These are phyloP conservation scores for Thamnophis elegans DNA, from an alignment of 2,797 vertebrate species.

Conservation along the genomic window DNA sequence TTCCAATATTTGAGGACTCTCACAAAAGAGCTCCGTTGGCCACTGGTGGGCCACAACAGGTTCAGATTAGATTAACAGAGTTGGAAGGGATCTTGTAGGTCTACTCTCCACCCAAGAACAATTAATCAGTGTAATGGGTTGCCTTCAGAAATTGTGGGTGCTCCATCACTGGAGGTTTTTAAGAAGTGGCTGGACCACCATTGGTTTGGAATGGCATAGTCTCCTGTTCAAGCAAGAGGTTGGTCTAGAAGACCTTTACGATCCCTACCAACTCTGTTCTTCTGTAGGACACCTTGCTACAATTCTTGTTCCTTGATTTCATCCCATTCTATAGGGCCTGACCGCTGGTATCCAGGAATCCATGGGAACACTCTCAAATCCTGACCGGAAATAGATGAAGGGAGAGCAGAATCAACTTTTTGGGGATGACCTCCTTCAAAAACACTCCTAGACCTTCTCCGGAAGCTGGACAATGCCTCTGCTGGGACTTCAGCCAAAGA, in stretches of 20 bases:
- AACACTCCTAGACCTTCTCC: neutral
- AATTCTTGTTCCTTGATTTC: neutral
- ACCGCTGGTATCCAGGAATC: neutral
- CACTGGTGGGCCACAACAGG: no score
- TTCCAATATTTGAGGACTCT: no score
- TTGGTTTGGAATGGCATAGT: no score
- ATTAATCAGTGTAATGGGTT: no score
- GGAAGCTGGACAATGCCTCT: neutral
- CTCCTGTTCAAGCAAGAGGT: no score
- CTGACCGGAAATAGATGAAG: neutral
- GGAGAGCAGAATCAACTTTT: neutral
- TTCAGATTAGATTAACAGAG: no score
- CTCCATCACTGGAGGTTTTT: no score
- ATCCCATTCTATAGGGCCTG: neutral
- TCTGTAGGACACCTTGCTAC: neutral
- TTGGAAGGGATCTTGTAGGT: no score
- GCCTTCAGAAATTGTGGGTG: no score
- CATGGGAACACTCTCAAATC: neutral
- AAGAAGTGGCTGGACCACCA: no score
- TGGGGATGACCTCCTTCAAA: neutral
- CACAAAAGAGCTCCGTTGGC: no score
- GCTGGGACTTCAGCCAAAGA: neutral
- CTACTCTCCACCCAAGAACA: no score
- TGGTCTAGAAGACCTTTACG: neutral
- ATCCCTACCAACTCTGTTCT: neutral